Conservation (phyloP, 64 coral and sea anemone genomes). For the Cladopsammia gracilis region DNA sequence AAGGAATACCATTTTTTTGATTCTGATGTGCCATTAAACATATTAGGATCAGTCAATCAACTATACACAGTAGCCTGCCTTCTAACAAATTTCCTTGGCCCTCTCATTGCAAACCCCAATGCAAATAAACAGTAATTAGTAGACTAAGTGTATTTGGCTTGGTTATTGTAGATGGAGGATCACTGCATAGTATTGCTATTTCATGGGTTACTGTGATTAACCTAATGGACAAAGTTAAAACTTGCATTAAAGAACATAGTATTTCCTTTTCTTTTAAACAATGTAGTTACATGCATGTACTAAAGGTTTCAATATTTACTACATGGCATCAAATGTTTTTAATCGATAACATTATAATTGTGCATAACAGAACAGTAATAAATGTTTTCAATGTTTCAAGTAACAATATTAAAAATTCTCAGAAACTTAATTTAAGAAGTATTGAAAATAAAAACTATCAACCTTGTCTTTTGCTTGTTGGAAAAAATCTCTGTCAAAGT, state of each 20-base stretch:
- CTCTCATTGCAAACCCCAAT: conserved; percentile 17
- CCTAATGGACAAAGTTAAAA: too few species aligned
- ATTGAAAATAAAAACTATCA: conserved; percentile 61
- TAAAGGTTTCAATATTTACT: too few species aligned
- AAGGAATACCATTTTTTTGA: conserved; percentile 64
- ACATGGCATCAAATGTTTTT: too few species aligned
- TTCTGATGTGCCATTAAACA: conserved; percentile 32
- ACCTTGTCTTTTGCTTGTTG: conserved; percentile 29
- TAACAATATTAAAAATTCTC: too few species aligned
- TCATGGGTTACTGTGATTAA: too few species aligned
- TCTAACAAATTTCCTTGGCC: conserved; percentile 56
- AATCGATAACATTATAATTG: too few species aligned
- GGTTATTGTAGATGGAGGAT: background rate
- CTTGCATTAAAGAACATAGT: too few species aligned
- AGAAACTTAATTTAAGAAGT: conserved; percentile 50
- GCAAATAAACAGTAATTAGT: too few species aligned
- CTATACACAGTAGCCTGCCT: conserved; percentile 34
- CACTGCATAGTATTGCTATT: background rate
- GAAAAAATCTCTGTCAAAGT: conserved; percentile 63
- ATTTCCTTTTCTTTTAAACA: too few species aligned
- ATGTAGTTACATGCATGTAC: too few species aligned
- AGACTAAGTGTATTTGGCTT: background rate
- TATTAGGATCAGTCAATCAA: conserved; percentile 45
- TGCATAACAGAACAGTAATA: too few species aligned
- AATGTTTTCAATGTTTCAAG: background rate